Base-by-base conservation (phyloP, 2,113 vertebrate species). In the Podarcis cretensis region DNA sequence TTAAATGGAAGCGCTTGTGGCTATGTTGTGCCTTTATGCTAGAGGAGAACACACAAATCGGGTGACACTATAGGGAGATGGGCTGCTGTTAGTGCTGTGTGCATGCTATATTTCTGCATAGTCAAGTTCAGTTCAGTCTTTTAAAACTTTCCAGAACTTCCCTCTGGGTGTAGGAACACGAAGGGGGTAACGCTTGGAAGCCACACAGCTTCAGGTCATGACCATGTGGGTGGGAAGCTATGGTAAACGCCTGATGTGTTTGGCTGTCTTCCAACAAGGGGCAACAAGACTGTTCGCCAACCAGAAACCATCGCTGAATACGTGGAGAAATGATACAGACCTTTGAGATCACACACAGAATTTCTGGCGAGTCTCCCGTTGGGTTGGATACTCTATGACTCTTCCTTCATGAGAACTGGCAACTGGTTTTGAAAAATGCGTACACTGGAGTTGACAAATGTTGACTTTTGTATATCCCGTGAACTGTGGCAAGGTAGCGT, bases 71-170 rank as follows among this genome's bases (percentile, higher is more conserved):
- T 59, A 57, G 25, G 35, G 43, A 78, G 63, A 84, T 35, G 21
- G 40, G 54, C 25, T 30, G 5, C 12, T 5, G 21, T 25, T 65
- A 32, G 21, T 6, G 25, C 66, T 23, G 8, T 83, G 80, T 66
- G 13, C 23, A 27, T 54, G 43, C n/a, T 83, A 25, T 68, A 77
- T 76, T 88, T 88, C 83, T 88, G 68, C 37, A 76, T 54, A 76
- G 32, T 30, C n/a, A 37, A 76, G 54, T 76, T 78, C 23, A 83
- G 66, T 37, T 78, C 59, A 23, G 65, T 77, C 57, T 77, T 77
- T 48, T 48, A 57, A 89, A 78, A 18, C 43, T 54, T 77, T 57
- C 73, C 32, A 20, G 23, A 37, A 69, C 6, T 13, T 37, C 23
- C 5, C 25, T 68, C 14, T 8, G 48, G 25, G 35, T 9, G n/a